These are phyloP conservation scores for Centropus unirufus DNA, from an alignment of 2,113 vertebrate genomes.

Conservation along the genomic window DNA sequence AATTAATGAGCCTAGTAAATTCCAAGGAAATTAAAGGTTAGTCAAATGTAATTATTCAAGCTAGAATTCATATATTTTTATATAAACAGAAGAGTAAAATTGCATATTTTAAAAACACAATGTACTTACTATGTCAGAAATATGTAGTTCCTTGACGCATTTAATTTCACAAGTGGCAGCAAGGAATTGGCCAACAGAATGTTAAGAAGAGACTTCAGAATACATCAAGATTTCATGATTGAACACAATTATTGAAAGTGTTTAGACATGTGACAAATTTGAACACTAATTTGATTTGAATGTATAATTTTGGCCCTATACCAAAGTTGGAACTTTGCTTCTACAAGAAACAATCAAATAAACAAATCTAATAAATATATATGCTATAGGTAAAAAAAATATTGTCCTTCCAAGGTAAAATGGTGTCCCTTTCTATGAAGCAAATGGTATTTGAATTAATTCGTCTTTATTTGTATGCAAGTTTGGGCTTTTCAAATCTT, in stretches of 20 bases:
- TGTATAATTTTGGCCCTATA: background rate
- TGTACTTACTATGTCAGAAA: background rate
- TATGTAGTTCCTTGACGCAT: background rate
- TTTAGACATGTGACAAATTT: background rate
- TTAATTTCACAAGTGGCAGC: background rate
- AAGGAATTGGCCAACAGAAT: background rate
- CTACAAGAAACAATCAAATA: background rate
- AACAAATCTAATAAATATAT: background rate
- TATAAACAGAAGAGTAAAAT: background rate
- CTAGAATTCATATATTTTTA: background rate
- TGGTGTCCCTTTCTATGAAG: background rate
- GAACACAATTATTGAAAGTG: background rate
- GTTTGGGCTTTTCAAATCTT: background rate
- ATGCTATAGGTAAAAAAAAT: background rate
- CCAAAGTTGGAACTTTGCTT: background rate
- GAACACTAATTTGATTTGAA: background rate
- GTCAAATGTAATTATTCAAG: background rate
- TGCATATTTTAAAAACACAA: background rate
- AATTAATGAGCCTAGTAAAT: background rate
- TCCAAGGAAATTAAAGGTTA: background rate
- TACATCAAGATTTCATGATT: background rate
- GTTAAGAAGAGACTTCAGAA: background rate
- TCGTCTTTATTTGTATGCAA: background rate
- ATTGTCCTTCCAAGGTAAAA: background rate
- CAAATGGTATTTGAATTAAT: background rate